A percentile compares a stretch with the other conserved stretches of the same genome.
phyloP scores from a whole-genome alignment of 1,140 invertebrate genomes.

The Camponotus floridanus region DNA sequence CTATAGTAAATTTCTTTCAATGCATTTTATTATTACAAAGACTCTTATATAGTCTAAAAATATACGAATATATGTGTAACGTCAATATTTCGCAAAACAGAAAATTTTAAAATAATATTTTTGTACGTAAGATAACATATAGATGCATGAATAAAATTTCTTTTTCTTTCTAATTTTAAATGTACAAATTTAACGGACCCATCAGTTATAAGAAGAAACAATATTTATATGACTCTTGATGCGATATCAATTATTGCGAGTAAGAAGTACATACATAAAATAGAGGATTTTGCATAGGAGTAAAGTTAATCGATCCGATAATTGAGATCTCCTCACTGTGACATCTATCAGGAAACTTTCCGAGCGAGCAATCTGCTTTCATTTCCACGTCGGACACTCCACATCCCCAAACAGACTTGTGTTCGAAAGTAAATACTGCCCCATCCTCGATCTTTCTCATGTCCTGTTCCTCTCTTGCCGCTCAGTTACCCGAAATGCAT shows the following conservation, averaged over 20 bases:
- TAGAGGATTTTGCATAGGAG: conserved; percentile 43
- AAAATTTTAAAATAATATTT: background rate
- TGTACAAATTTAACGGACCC: background rate
- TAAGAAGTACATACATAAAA: conserved; percentile 20
- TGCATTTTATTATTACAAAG: background rate
- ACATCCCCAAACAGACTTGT: conserved; percentile 39
- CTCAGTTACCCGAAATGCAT: conserved; percentile 67
- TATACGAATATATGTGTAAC: background rate
- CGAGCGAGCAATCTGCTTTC: conserved; percentile 55
- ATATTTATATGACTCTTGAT: background rate
- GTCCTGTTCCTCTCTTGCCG: conserved; percentile 33
- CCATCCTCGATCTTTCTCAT: conserved; percentile 53
- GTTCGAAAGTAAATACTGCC: conserved; percentile 64
- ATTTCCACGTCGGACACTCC: conserved; percentile 56
- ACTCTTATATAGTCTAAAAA: background rate
- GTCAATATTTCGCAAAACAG: background rate
- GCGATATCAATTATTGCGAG: background rate
- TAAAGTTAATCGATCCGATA: conserved; percentile 11
- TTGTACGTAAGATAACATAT: too few species aligned
- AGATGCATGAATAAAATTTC: background rate
- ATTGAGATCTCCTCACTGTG: conserved; percentile 25
- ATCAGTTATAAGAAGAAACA: background rate
- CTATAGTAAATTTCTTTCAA: background rate
- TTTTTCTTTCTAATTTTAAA: background rate
- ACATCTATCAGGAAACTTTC: conserved; percentile 56